Percentiles rank a stretch among this genome's conserved stretches.
These are phyloP conservation scores for Drosophila diplacantha DNA, from an alignment of 2,888 invertebrate genomes.

Conservation along the genomic window DNA sequence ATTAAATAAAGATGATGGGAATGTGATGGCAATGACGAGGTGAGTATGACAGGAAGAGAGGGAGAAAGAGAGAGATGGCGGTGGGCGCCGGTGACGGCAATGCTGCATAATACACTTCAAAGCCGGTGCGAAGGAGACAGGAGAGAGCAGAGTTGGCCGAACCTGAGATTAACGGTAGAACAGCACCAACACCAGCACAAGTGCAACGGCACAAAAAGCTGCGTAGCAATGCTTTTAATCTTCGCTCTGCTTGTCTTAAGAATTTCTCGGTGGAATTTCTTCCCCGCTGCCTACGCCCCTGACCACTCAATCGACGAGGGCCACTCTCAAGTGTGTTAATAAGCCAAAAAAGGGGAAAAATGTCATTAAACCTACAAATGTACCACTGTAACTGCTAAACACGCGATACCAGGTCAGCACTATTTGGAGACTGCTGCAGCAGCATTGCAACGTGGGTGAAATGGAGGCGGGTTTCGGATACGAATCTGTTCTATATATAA, in stretches of 20 bases:
- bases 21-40: constrained; percentile 9
- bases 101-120: constrained; percentile 1
- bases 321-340: constrained; percentile 18
- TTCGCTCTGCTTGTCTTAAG: neutral
- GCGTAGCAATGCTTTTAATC: neutral
- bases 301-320: neutral
- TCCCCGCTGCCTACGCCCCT: neutral
- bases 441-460: constrained; percentile 27
- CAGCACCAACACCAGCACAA: neutral
- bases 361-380: constrained; percentile 40
- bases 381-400: constrained; percentile 22
- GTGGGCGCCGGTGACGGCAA: too few species aligned
- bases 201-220: constrained; percentile 1
- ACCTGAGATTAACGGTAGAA: constrained; percentile 5
- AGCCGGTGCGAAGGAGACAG: neutral
- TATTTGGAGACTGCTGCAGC: constrained; percentile 4
- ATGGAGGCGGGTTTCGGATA: constrained; percentile 1
- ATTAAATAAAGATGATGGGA: constrained; percentile 18
- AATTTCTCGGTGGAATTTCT: neutral
- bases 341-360: constrained; percentile 18
- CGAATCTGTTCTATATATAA: constrained; percentile 7
- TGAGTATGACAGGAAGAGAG: constrained; percentile 2
- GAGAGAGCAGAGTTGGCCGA: neutral
- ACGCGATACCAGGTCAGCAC: constrained; percentile 38
- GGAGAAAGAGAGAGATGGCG: neutral